phyloP scores from a whole-genome alignment of 2,113 vertebrate genomes.

The Xiphophorus couchianus region DNA sequence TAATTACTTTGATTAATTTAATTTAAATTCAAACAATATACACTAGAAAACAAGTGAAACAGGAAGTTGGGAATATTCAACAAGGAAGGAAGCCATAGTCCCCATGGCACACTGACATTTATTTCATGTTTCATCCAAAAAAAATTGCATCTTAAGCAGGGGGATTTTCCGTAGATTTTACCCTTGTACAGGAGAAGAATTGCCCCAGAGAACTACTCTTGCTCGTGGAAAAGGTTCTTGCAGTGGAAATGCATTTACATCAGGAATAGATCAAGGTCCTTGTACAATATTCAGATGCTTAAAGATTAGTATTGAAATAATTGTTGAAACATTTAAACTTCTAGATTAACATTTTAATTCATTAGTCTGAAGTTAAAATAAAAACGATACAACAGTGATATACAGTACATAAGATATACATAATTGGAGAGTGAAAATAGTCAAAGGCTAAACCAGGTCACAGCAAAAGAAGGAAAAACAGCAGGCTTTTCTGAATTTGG shows the following conservation, averaged over 20 bases:
- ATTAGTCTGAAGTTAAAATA: slow-evolving; percentile 22
- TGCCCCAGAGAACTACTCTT: background rate
- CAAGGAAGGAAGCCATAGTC: background rate
- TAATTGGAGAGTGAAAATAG: slow-evolving; percentile 31
- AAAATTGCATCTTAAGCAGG: background rate
- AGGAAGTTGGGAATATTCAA: background rate
- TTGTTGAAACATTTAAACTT: slow-evolving; percentile 4
- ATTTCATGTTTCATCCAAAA: background rate
- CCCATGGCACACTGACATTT: no score
- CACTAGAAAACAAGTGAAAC: background rate
- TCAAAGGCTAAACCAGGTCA: slow-evolving; percentile 68
- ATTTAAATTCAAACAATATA: no score
- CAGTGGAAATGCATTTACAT: background rate
- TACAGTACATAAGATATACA: background rate
- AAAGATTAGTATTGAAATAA: background rate
- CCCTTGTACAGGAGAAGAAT: background rate
- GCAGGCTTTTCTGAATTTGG: slow-evolving; percentile 64
- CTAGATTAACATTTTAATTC: slow-evolving; percentile 34
- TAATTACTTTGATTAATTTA: no score
- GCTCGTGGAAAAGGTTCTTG: background rate
- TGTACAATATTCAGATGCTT: background rate
- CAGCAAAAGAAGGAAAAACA: slow-evolving; percentile 10
- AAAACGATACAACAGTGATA: slow-evolving; percentile 28
- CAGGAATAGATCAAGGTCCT: background rate
- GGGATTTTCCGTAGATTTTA: background rate